These are phyloP conservation scores for Acanthopleura granulata DNA, from an alignment of 2,888 invertebrate genomes.

Conservation along the genomic window DNA sequence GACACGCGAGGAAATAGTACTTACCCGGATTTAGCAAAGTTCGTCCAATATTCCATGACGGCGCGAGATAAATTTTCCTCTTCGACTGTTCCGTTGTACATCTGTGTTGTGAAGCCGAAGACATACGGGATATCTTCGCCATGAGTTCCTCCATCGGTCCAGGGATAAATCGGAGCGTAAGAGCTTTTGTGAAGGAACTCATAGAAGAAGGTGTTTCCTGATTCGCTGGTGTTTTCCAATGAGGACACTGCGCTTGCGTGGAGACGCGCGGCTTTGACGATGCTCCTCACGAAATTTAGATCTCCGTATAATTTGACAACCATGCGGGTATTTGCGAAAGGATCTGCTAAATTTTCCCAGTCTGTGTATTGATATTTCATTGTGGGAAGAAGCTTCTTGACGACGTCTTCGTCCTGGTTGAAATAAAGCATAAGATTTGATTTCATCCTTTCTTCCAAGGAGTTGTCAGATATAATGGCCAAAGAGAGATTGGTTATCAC, in stretches of 20 bases:
- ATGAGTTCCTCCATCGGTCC: neutral
- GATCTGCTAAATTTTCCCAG: neutral
- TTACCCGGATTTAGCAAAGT: too few relatives aligned
- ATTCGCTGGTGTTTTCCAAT: neutral
- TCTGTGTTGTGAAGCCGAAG: too few relatives aligned
- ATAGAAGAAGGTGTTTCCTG: neutral
- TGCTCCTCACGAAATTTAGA: neutral
- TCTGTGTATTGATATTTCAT: neutral
- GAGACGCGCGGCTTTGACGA: neutral
- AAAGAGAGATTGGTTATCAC: neutral
- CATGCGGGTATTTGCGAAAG: neutral
- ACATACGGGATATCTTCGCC: neutral
- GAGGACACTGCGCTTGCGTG: neutral
- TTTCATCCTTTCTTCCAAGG: neutral
- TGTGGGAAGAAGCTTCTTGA: neutral
- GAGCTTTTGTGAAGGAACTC: neutral
- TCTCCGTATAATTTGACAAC: neutral
- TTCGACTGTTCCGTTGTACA: too few relatives aligned
- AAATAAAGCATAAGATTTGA: neutral
- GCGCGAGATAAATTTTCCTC: too few relatives aligned
- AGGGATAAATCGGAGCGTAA: neutral
- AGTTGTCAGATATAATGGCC: neutral
- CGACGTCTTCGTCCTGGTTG: neutral
- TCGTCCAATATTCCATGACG: too few relatives aligned
- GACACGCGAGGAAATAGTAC: too few relatives aligned